Percentiles rank a stretch among this genome's conserved stretches.
Evolutionary conservation across 2,888 invertebrate species (phyloP).

Genomic region (Cryptosula pallasiana): DNA sequence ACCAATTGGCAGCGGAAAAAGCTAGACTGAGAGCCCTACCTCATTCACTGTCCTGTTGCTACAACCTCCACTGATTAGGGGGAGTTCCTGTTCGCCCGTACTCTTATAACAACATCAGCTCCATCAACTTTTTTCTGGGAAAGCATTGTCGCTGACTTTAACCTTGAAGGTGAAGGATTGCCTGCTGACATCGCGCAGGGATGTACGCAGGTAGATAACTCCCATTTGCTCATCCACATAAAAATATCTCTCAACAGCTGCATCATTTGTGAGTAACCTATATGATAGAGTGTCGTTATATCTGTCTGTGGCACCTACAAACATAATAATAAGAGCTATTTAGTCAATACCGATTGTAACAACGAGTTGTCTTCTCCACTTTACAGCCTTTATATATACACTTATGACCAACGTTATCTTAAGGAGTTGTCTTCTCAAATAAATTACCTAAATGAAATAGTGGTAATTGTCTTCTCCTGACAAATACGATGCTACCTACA

Average conservation of each 20-base stretch:
- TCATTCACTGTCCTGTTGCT: not conserved
- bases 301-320: not conserved
- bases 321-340: no score
- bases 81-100: not conserved
- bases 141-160: not conserved
- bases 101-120: not conserved
- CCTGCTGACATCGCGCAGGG: conserved; percentile 31
- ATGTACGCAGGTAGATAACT: conserved; percentile 37
- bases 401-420: no score
- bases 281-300: conserved; percentile 2
- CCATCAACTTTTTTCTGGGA: not conserved
- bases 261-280: conserved; percentile 22
- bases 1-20: no score
- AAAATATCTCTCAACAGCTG: conserved; percentile 37
- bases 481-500: no score
- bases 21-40: no score
- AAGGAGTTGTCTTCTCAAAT: no score
- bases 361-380: no score
- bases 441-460: no score
- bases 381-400: no score
- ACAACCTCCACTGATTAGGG: not conserved
- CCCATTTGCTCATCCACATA: conserved; percentile 38
- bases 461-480: no score
- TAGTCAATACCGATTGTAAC: no score
- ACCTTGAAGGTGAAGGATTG: conserved; percentile 6